Base-by-base conservation (phyloP, 53 echinoderm and acorn worm species). In the Zoroaster sp. region DNA sequence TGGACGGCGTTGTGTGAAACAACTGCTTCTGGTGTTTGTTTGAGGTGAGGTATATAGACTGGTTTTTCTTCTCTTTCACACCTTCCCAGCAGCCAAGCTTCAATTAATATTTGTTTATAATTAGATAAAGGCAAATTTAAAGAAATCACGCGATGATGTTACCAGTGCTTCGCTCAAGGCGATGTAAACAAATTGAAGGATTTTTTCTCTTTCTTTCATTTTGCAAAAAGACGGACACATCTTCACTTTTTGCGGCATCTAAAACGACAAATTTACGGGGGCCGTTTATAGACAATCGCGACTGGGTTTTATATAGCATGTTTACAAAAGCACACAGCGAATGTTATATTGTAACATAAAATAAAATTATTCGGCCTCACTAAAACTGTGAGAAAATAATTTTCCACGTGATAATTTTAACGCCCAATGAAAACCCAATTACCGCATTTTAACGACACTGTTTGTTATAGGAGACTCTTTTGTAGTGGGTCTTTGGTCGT, bases 381-480 rank as follows among this genome's bases (percentile, higher is more conserved):
- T 35, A 12, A 77, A 59, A 53, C 35, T 20, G 36, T 11, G 54
- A 25, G 53, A 20, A 11, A 15, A 63, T 59, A 39, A 76, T 76
- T 35, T 78, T 45, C 68, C 35, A 21, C 78, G 35, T 47, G 66
- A 82, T 67, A 44, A 67, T 15, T 82, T 75, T 82, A 40, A 67
- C 31, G 82, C 43, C 44, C 68, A 20, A 70, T 85, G 47, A 35
- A 70, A 49, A 69, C 47, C 69, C 65, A 37, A 40, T 65, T 23
- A 66, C 43, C 68, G 69, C 23, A 37, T 49, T 71, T 85, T 85
- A 70, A 85, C 85, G 85, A 85, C 21, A 45, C 85, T 85, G 85
- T 85, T 85, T 85, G 85, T 85, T 70, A 85, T 82, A 40, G 66
- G 45, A 43, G 44, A 46, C 36, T 41, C n/a, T 43, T 80, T 40